Conservation (phyloP, 2,888 invertebrate species). For the Tenthredo amoena region DNA sequence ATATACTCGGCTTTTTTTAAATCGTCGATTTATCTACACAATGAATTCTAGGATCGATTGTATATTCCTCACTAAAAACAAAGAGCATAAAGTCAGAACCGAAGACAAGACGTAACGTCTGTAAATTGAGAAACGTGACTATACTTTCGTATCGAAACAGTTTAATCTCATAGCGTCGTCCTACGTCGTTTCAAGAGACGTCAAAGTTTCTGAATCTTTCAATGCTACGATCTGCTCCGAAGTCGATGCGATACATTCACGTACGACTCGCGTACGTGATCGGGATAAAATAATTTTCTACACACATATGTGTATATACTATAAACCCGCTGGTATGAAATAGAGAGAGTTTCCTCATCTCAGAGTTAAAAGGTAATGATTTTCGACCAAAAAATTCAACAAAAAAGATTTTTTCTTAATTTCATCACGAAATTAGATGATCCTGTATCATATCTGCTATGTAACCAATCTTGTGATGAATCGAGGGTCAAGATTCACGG, state of each 20-base stretch:
- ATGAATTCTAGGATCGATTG: not conserved
- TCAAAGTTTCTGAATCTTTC: slow-evolving; percentile 43
- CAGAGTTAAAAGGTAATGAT: not conserved
- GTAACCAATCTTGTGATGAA: not conserved
- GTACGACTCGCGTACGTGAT: slow-evolving; percentile 35
- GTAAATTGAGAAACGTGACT: slow-evolving; percentile 43
- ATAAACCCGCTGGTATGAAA: not conserved
- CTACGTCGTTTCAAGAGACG: slow-evolving; percentile 20
- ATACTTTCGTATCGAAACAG: slow-evolving; percentile 5
- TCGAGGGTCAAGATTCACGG: slow-evolving; percentile 16
- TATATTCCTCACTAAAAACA: not conserved
- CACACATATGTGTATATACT: not conserved
- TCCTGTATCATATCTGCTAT: not conserved
- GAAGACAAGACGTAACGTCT: not conserved
- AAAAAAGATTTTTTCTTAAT: not conserved
- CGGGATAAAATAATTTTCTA: slow-evolving; percentile 34
- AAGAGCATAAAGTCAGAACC: not conserved
- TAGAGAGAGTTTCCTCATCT: not conserved
- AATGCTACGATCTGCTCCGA: slow-evolving; percentile 20
- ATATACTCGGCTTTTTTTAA: not conserved
- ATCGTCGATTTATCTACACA: not conserved
- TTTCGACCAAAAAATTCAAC: not conserved
- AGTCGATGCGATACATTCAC: slow-evolving; percentile 13
- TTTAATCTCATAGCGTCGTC: slow-evolving; percentile 33
- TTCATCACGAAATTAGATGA: not conserved